Base-by-base conservation (phyloP, 1,140 invertebrate species). In the Brachystomella parvula region DNA sequence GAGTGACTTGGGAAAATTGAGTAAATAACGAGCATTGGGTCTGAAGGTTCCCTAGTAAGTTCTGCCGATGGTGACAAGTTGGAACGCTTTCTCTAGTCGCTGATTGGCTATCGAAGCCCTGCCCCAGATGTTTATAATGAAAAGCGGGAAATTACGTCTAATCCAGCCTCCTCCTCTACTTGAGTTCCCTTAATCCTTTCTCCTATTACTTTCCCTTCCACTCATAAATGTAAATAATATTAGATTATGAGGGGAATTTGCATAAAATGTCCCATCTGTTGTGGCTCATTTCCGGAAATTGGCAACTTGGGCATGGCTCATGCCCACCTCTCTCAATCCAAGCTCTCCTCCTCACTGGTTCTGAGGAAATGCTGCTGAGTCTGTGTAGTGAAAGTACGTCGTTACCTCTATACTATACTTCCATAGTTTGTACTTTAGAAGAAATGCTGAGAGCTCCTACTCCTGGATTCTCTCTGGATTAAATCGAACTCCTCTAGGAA, bases 251-350 rank as follows among this genome's bases (percentile, higher is more conserved):
- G 60, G 28, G 49, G 58, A 65, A 68, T 71, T 71, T 68, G 66
- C 64, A 68, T 68, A 71, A 67, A 71, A 58, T 67, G 66, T 67
- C 69, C 66, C 69, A 71, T 71, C 69, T 71, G 69, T 58, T 71
- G 66, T 65, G 64, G 66, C 63, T 71, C 69, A 68, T 71, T 71
- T 67, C 63, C 59, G 31, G 63, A 67, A 67, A 70, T 67, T 67
- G 68, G 65, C 65, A 70, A 67, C 65, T 53, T 53, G 49, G 24
- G 49, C 21, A 6, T 53, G 12, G 12, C 12, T 53, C 21, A 6
- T 53, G 12, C 3, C 12, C 24, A 53, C 49, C 49, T 53, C 21
- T 53, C n/a, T n/a, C n/a, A n/a, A n/a, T n/a, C n/a, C n/a, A n/a
- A n/a, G n/a, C n/a, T n/a, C n/a, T n/a, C n/a, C n/a, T n/a, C n/a